phyloP scores from a whole-genome alignment of 2,888 invertebrate genomes.

The Myopa tessellatipennis region DNA sequence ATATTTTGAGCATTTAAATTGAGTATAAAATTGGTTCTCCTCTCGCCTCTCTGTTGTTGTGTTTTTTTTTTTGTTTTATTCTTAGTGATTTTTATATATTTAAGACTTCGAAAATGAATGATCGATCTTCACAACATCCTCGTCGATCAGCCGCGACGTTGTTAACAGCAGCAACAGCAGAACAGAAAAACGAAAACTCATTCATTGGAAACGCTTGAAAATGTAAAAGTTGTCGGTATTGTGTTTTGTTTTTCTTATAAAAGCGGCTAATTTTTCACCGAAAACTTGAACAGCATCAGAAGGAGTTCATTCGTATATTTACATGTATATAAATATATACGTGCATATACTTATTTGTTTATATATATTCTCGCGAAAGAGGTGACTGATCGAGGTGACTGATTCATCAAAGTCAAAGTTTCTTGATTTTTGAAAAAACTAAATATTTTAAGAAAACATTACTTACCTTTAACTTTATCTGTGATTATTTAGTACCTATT shows the following conservation, averaged over 20 bases:
- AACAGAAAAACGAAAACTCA: conserved; percentile 32
- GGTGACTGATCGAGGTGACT: not conserved
- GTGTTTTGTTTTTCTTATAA: conserved; percentile 43
- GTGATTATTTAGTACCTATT: conserved; percentile 51
- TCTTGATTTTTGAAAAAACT: not conserved
- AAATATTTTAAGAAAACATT: not conserved
- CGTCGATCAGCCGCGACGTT: no score
- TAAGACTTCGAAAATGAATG: no score
- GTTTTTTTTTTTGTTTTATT: not conserved
- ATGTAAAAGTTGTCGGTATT: conserved; percentile 53
- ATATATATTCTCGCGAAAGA: not conserved
- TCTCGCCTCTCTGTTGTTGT: not conserved
- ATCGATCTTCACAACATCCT: no score
- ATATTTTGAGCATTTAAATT: not conserved
- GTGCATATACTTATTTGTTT: not conserved
- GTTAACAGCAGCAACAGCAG: not conserved
- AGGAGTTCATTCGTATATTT: not conserved
- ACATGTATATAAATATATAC: no score
- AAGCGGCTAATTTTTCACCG: conserved; percentile 47
- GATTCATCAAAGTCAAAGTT: no score
- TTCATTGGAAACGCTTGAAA: conserved; percentile 56
- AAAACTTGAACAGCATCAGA: conserved; percentile 43
- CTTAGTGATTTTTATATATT: not conserved
- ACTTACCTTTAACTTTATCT: conserved; percentile 45
- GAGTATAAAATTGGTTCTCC: not conserved